Percentiles rank a stretch among this genome's conserved stretches.
Evolutionary conservation across 2,888 invertebrate species (phyloP).

Genomic region (Brenthis ino): DNA sequence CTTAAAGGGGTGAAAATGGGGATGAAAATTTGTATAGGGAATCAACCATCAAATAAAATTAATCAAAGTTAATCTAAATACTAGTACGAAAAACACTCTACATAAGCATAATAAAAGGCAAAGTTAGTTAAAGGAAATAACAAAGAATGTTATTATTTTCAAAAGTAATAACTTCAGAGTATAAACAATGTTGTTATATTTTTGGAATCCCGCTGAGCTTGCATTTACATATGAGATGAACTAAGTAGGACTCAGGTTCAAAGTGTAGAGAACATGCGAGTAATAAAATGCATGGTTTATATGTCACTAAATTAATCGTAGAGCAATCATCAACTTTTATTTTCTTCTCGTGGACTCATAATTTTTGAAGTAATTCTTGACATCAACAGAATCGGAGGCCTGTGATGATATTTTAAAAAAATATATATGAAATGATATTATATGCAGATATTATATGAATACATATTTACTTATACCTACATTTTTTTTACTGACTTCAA

Average conservation of each 20-base stretch:
- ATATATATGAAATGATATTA: too few species aligned
- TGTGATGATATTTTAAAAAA: too few species aligned
- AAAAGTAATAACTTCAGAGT: conserved; percentile 22
- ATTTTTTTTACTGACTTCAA: too few species aligned
- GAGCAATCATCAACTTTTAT: conserved; percentile 2
- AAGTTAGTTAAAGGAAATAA: conserved; percentile 10
- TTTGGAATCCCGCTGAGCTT: conserved; percentile 26
- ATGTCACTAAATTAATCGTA: conserved; percentile 6
- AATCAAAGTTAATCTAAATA: too few species aligned
- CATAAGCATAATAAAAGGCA: not conserved
- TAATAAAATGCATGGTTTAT: conserved; percentile 13
- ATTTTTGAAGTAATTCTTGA: too few species aligned
- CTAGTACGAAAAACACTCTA: too few species aligned
- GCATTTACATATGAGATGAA: conserved; percentile 34
- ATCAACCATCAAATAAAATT: too few species aligned
- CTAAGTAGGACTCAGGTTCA: conserved; percentile 11
- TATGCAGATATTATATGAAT: too few species aligned
- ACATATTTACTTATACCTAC: too few species aligned
- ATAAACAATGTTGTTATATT: conserved; percentile 28
- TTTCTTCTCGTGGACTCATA: not conserved
- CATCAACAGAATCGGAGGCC: too few species aligned
- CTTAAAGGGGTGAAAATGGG: too few species aligned
- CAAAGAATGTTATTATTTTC: not conserved
- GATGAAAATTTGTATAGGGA: too few species aligned
- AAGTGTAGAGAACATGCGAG: not conserved